Evolutionary conservation across 2,888 invertebrate species (phyloP).

Genomic region (Scaptodrosophila latifasciaeformis): DNA sequence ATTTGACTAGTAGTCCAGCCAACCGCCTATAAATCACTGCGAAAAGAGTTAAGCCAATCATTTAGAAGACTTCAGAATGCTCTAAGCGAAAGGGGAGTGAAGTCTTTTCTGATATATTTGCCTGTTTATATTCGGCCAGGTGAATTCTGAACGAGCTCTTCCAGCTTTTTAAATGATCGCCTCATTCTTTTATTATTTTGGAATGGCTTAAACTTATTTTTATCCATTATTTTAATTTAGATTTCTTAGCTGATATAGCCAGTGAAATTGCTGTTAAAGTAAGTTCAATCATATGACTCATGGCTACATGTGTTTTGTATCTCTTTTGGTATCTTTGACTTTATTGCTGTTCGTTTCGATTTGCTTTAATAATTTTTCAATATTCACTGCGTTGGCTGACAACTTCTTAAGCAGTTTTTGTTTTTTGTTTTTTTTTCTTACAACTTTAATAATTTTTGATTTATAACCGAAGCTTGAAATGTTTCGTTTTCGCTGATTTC

Average conservation of each 20-base stretch:
- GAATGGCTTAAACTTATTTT: not conserved
- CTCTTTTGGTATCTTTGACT: not conserved
- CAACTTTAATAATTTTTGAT: constrained; percentile 48
- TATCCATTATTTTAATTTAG: not conserved
- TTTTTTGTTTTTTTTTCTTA: too few relatives aligned
- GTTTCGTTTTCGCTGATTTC: constrained; percentile 30
- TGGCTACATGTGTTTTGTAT: not conserved
- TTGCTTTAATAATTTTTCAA: constrained; percentile 62
- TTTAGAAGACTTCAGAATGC: too few relatives aligned
- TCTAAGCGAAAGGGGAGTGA: too few relatives aligned
- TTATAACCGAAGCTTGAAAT: constrained; percentile 42
- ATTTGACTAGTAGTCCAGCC: constrained; percentile 38
- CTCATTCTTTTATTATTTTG: too few relatives aligned
- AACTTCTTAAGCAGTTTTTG: too few relatives aligned
- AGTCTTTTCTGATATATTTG: too few relatives aligned
- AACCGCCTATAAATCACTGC: constrained; percentile 41
- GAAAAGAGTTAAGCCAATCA: constrained; percentile 20
- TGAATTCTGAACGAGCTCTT: too few relatives aligned
- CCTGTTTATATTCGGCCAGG: too few relatives aligned
- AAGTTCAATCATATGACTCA: not conserved
- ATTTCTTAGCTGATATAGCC: not conserved
- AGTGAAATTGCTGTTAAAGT: too few relatives aligned
- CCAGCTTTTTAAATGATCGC: too few relatives aligned
- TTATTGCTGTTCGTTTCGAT: constrained; percentile 17
- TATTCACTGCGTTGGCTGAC: constrained; percentile 50